Base-by-base conservation (phyloP, 2,797 vertebrate species). In the Scomberomorus guttatus region DNA sequence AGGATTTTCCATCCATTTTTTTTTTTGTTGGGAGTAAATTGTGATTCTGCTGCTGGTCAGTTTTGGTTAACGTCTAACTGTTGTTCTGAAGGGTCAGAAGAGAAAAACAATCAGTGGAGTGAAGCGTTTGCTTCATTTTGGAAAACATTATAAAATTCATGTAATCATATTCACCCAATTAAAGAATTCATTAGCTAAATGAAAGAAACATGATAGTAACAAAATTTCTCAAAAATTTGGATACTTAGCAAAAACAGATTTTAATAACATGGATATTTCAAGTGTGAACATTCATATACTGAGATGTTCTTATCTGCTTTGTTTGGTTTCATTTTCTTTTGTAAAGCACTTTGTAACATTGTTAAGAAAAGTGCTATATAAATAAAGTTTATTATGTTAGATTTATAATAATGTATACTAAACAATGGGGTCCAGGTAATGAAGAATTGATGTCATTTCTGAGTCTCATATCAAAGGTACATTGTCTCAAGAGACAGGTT, bases 391-490 rank as follows among this genome's bases (percentile, higher is more conserved):
- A n/a, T 32, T 32, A 6, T 17, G 22, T 20, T 10, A n/a, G 18
- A 22, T 20, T 15, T 7, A 27, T 6, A 20, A 22, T 12, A 0
- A 9, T 48, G 1, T 20, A 17, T 3, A 32, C 0, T 6, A 55
- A 52, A 29, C 32, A 37, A 27, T 29, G 15, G 37, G 48, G 64
- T 48, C 32, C 6, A 13, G 7, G 32, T 27, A 63, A 67, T 70
- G 20, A 80, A 80, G 13, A 68, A 73, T 14, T 78, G 67, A 79
- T 70, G 29, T 29, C 8, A 15, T 48, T 59, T 64, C 24, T 25
- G 12, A 65, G 44, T 17, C 12, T 60, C 9, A 17, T 18, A 55
- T 66, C 25, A 29, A 63, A 64, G 75, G 77, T 15, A 61, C 74
- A 70, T 77, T 82, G 69, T 68, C 51, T 72, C 1, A n/a, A 24